These are phyloP conservation scores for Trisateles emortualis DNA, from an alignment of 2,888 invertebrate species.

Conservation along the genomic window DNA sequence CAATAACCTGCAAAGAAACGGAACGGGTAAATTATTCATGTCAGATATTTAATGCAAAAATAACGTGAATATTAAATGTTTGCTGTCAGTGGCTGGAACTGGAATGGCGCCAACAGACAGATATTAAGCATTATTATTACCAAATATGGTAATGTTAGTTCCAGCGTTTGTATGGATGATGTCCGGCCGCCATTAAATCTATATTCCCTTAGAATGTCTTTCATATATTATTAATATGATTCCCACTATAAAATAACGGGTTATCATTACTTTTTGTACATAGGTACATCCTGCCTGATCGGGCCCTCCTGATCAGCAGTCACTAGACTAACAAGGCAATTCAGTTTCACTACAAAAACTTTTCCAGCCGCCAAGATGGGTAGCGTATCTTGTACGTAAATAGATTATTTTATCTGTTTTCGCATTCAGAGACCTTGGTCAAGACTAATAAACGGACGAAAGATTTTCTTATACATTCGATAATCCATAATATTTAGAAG, in stretches of 20 bases:
- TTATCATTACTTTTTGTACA: no score
- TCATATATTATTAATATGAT: neutral
- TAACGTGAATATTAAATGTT: conserved; percentile 50
- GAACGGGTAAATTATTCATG: conserved; percentile 52
- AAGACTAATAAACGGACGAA: neutral
- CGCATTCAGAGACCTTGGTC: neutral
- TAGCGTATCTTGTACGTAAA: neutral
- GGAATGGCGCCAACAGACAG: conserved; percentile 51
- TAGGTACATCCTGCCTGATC: no score
- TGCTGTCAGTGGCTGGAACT: conserved; percentile 45
- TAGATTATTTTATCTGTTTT: neutral
- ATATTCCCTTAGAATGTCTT: neutral
- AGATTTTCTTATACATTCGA: neutral
- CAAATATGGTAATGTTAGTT: conserved; percentile 33
- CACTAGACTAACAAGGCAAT: no score
- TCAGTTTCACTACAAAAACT: no score
- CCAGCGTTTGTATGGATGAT: conserved; percentile 14
- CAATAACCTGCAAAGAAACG: conserved; percentile 62
- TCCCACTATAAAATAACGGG: no score
- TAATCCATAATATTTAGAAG: neutral
- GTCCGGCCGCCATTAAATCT: conserved; percentile 16
- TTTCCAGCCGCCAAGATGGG: no score
- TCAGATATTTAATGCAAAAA: conserved; percentile 42
- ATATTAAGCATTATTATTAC: conserved; percentile 43
- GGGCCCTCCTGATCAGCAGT: no score